Percentiles rank a stretch among this genome's conserved stretches.
phyloP scores from a whole-genome alignment of 2,888 invertebrate genomes.

The Ischnura elegans region DNA sequence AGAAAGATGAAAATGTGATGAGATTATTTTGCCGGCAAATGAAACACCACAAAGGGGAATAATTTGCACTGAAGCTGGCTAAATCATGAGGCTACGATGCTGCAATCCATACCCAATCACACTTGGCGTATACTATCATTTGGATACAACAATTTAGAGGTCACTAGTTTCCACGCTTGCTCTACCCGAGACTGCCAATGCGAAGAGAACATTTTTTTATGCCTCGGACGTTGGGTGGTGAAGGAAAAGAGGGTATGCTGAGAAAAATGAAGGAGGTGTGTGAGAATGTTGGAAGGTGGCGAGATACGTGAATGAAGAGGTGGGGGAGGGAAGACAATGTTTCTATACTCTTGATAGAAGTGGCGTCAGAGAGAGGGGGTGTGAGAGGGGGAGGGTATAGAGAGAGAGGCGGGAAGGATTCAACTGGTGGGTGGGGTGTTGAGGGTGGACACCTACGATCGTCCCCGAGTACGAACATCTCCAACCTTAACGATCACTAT shows the following conservation, averaged over 20 bases:
- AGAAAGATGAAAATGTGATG: background rate
- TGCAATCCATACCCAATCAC: background rate
- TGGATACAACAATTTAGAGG: slow-evolving; percentile 41
- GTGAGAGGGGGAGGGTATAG: slow-evolving; percentile 67
- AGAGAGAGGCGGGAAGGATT: slow-evolving; percentile 8
- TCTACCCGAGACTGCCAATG: background rate
- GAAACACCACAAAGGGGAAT: background rate
- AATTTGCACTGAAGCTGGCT: background rate
- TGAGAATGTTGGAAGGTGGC: background rate
- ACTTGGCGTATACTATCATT: background rate
- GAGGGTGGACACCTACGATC: slow-evolving; percentile 68
- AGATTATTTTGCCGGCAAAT: background rate
- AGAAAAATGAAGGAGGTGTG: background rate
- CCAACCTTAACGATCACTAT: slow-evolving; percentile 51
- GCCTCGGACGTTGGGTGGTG: background rate
- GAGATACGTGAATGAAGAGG: background rate
- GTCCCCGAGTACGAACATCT: slow-evolving; percentile 37
- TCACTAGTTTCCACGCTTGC: background rate
- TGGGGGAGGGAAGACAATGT: slow-evolving; percentile 69
- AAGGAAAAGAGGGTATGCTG: background rate
- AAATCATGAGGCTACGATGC: background rate
- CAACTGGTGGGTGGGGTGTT: slow-evolving; percentile 25
- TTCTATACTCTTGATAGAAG: slow-evolving; percentile 55
- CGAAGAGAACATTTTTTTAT: background rate
- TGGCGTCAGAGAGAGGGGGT: background rate